Conservation (phyloP, 1,140 invertebrate genomes). For the Brachionus koreanus region DNA sequence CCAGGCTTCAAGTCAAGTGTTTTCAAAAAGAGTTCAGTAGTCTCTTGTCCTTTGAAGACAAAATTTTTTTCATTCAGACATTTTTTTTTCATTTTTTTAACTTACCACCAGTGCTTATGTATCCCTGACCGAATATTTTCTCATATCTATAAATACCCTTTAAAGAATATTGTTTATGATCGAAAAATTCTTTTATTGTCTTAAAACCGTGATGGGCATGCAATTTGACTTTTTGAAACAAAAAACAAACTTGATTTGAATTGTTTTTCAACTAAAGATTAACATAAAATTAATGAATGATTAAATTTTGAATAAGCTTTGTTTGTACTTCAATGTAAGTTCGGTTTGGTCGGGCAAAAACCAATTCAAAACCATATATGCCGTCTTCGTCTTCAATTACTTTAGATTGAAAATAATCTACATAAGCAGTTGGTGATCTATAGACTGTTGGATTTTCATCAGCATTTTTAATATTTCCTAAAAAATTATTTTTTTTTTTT, state of each 20-base stretch:
- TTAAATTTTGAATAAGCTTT: not conserved
- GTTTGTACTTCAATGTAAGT: conserved; percentile 33
- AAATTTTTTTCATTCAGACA: conserved; percentile 55
- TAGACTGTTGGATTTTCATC: conserved; percentile 45
- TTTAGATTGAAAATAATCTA: conserved; percentile 41
- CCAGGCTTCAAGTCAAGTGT: conserved; percentile 19
- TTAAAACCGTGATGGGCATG: conserved; percentile 43
- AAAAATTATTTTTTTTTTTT: not conserved
- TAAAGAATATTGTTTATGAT: conserved; percentile 64
- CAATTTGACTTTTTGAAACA: conserved; percentile 42
- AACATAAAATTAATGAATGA: not conserved
- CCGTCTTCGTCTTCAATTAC: conserved; percentile 20
- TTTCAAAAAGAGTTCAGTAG: conserved; percentile 31
- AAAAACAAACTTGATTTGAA: conserved; percentile 42
- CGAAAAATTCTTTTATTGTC: conserved; percentile 63
- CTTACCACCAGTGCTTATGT: conserved; percentile 64
- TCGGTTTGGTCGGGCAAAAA: conserved; percentile 31
- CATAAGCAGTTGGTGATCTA: conserved; percentile 19
- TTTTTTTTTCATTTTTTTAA: no score
- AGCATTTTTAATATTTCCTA: conserved; percentile 38
- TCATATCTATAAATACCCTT: conserved; percentile 64
- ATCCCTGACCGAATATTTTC: conserved; percentile 64
- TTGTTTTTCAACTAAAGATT: conserved; percentile 34
- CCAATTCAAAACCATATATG: conserved; percentile 20
- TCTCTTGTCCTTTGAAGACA: conserved; percentile 50